phyloP scores from a whole-genome alignment of 2,888 invertebrate genomes.

The Agonopterix alstromeriana region DNA sequence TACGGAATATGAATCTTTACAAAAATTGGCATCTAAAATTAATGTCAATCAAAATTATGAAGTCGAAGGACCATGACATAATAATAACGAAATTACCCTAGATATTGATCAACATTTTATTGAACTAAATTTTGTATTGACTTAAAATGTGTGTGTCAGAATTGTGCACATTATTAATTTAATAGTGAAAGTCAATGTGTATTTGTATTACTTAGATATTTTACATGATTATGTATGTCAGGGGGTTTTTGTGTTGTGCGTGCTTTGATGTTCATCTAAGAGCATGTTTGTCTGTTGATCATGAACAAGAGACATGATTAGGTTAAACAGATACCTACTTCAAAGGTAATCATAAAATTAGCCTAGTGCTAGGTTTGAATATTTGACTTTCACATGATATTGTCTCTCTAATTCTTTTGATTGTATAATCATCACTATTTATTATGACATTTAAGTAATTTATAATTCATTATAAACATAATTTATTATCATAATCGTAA shows the following conservation, averaged over 20 bases:
- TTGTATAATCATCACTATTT: slow-evolving; percentile 70
- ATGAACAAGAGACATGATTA: too few relatives aligned
- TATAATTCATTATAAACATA: slow-evolving; percentile 65
- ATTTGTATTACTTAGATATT: not conserved
- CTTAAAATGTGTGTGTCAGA: slow-evolving; percentile 25
- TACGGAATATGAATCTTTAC: too few relatives aligned
- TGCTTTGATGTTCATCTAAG: not conserved
- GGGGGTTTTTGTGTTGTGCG: not conserved
- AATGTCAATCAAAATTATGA: slow-evolving; percentile 46
- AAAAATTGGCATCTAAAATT: too few relatives aligned
- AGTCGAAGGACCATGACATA: slow-evolving; percentile 59
- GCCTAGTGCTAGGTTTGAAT: not conserved
- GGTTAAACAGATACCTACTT: too few relatives aligned
- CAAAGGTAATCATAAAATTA: too few relatives aligned
- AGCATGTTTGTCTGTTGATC: too few relatives aligned
- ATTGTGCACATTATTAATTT: slow-evolving; percentile 1
- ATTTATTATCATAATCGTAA: slow-evolving; percentile 71
- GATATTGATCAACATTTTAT: slow-evolving; percentile 72
- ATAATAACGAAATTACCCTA: slow-evolving; percentile 23
- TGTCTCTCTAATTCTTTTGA: slow-evolving; percentile 69
- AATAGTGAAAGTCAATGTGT: not conserved
- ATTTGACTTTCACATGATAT: slow-evolving; percentile 65
- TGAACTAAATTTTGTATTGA: slow-evolving; percentile 46
- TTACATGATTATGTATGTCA: not conserved
- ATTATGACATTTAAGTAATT: slow-evolving; percentile 73